Base-by-base conservation (phyloP, 2,888 invertebrate genomes). In the Megamerina dolium region DNA sequence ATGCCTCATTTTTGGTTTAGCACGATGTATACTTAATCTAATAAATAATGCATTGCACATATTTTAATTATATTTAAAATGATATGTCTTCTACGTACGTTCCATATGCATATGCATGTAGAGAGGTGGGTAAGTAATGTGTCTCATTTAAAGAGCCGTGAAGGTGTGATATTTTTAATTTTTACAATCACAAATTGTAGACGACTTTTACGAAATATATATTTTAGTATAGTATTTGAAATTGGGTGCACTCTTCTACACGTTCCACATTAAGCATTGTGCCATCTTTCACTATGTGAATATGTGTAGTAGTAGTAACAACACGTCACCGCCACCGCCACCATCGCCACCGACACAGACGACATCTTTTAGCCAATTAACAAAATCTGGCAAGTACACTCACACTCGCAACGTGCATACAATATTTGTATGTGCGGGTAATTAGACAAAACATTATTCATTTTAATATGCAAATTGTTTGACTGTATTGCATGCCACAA, bases 401-500 rank as follows among this genome's bases (percentile, higher is more conserved):
- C 16, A 17, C 37, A 37, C 16, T 26, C 10, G 9, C 10, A 26
- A 12, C 26, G 12, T 26, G 9, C 12, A 26, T 26, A 9, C 26
- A 26, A 26, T 26, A 10, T 10, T 10, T 12, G 26, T 12, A 12
- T 12, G 26, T 10, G 26, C 26, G 26, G 33, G 45, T 51, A 53
- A 53, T 53, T 53, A 53, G 53, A 53, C 51, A 48, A 50, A 50
- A 48, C 51, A 51, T 51, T 48, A 48, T 41, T 51, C 49, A 51
- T 49, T 43, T 48, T 45, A 48, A 49, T 41, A 49, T 47, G 49
- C 47, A 51, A 51, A 48, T 51, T 48, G 44, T 44, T 48, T n/a
- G n/a, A n/a, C n/a, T n/a, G n/a, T n/a, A n/a, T n/a, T n/a, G n/a
- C n/a, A n/a, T n/a, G n/a, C n/a, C n/a, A n/a, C n/a, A n/a, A n/a